A percentile compares a stretch with the other conserved stretches of the same genome.
Evolutionary conservation across 2,113 vertebrate genomes (phyloP).

Genomic region (Dromiciops gliroides): DNA sequence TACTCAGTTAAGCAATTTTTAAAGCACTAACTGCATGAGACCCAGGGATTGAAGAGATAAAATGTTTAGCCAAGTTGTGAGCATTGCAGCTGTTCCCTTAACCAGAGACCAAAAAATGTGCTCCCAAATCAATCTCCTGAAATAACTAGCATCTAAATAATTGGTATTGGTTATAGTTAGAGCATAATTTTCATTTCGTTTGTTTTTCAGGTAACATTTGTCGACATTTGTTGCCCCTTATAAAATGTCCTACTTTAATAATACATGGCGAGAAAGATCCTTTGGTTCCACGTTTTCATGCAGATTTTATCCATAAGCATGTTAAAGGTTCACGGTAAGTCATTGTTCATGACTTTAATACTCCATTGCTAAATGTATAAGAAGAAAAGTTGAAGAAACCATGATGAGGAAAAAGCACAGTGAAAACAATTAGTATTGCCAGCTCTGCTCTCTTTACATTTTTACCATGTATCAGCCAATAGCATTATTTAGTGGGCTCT

Average conservation of each 20-base stretch:
- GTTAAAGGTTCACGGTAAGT: slow-evolving; percentile 90
- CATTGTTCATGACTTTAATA: rapidly evolving
- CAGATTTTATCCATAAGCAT: slow-evolving; percentile 88
- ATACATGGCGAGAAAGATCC: slow-evolving; percentile 93
- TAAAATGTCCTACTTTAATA: slow-evolving; percentile 92
- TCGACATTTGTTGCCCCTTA: slow-evolving; percentile 85
- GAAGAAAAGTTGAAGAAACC: background rate
- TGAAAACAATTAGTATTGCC: background rate
- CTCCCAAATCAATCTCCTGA: background rate
- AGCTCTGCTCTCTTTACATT: background rate
- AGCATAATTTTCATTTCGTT: background rate
- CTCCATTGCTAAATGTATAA: background rate
- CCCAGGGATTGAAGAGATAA: background rate
- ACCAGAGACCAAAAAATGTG: background rate
- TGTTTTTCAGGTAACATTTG: slow-evolving; percentile 90
- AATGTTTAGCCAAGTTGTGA: background rate
- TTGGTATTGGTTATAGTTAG: background rate
- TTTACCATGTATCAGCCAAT: background rate
- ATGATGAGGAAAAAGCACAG: background rate
- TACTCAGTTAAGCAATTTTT: background rate
- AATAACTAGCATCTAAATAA: background rate
- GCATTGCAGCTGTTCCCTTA: too few species aligned
- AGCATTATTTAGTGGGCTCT: background rate
- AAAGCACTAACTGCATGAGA: background rate
- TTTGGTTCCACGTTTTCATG: slow-evolving; percentile 88